Base-by-base conservation (phyloP, 2,797 vertebrate genomes). In the Pygocentrus nattereri region DNA sequence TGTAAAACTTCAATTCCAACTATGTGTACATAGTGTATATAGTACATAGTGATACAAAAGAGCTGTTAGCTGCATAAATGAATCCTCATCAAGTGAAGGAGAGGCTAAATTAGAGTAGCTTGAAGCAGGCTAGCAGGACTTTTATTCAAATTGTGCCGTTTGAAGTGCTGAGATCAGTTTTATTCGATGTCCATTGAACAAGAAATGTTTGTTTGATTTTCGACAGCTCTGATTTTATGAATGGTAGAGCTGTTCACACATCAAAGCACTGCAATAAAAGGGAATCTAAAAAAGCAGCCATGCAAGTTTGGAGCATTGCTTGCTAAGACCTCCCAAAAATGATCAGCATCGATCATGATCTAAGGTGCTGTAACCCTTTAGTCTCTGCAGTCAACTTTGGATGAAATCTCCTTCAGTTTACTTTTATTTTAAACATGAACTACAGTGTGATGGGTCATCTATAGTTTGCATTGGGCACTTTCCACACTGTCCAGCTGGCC, bases 401-500 rank as follows among this genome's bases (percentile, higher is more conserved):
- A 58, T 10, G 4, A 19, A 64, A 16, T 8, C 56, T 59, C 21
- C 21, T n/a, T 10, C 23, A 25, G 3, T 23, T 25, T 25, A 5
- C 59, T 31, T 31, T 30, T 12, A 7, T n/a, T n/a, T 56, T 8
- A 21, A 31, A 5, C 16, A 18, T 34, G 25, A 19, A 19, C 30
- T 21, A 34, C 30, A 21, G 5, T 64, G 61, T 34, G 30, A 64
- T 0, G 25, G 25, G 58, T 30, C 13, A 27, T 62, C 30, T 18
- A 15, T 31, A 62, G 80, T 72, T 82, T 21, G 47, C 47, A 69
- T 71, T 74, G 68, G 80, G 65, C 69, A 78, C 73, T 19, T 75
- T 67, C 38, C 75, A 34, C 65, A 50, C 65, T 70, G 56, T 10
- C 83, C 77, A 82, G 83, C 85, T 86, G 83, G 78, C 52, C 74